Conservation (phyloP, 2,113 vertebrate genomes). For the Cyphomyrus plagiostoma region DNA sequence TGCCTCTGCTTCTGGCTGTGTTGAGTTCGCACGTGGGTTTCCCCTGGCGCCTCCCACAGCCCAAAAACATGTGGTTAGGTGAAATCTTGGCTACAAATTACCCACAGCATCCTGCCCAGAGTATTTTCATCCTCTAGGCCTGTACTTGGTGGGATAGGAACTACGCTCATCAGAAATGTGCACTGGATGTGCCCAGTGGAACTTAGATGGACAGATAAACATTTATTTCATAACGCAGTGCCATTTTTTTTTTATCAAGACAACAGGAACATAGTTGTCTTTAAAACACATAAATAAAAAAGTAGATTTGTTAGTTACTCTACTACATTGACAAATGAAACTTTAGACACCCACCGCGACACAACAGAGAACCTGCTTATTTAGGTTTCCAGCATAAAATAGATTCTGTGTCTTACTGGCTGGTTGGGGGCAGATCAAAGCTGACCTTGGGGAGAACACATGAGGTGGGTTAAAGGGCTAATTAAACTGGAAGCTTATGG, state of each 20-base stretch:
- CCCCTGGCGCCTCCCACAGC: neutral
- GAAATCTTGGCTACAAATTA: neutral
- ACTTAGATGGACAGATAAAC: neutral
- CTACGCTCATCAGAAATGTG: neutral
- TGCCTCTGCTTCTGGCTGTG: neutral
- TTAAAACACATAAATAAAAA: neutral
- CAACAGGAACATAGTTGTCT: neutral
- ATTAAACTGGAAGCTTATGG: slow-evolving; percentile 44
- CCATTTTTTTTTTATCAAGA: neutral
- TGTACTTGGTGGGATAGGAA: neutral
- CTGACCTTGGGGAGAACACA: slow-evolving; percentile 37
- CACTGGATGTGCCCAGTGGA: neutral
- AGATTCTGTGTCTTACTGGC: neutral
- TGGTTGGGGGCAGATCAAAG: slow-evolving; percentile 30
- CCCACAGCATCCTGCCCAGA: neutral
- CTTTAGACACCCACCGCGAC: neutral
- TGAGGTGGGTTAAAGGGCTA: slow-evolving; percentile 39
- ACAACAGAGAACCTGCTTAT: neutral
- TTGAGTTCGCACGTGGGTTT: neutral
- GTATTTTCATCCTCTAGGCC: neutral
- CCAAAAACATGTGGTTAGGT: neutral
- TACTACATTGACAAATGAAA: neutral
- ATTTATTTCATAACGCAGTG: neutral
- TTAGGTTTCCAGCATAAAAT: neutral
- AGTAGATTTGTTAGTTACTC: neutral